Evolutionary conservation across 1,140 invertebrate genomes (phyloP).

Genomic region (Leptinotarsa defecta): DNA sequence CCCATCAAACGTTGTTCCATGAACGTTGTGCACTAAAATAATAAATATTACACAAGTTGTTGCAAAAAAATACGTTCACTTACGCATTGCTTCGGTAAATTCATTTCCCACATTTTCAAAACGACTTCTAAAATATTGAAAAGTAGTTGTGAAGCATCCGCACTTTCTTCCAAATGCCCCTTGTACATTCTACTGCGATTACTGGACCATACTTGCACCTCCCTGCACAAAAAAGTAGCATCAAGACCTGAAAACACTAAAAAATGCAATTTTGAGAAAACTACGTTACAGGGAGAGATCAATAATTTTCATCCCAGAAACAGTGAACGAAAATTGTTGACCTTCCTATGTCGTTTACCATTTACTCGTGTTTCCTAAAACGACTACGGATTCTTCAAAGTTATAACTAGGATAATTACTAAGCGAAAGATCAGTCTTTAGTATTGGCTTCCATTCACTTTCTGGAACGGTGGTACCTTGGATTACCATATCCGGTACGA

Average conservation of each 20-base stretch:
- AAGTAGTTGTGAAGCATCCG: slow-evolving; percentile 82
- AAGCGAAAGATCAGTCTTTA: slow-evolving; percentile 62
- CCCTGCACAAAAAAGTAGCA: slow-evolving; percentile 46
- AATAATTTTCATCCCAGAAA: neutral
- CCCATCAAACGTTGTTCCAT: slow-evolving; percentile 83
- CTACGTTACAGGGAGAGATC: slow-evolving; percentile 13
- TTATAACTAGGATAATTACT: slow-evolving; percentile 65
- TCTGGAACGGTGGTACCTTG: slow-evolving; percentile 63
- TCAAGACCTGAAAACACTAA: slow-evolving; percentile 3
- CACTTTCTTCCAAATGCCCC: slow-evolving; percentile 56
- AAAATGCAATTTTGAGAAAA: slow-evolving; percentile 5
- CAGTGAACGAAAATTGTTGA: slow-evolving; percentile 31
- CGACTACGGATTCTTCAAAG: slow-evolving; percentile 77
- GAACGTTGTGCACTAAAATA: slow-evolving; percentile 78
- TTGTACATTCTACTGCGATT: slow-evolving; percentile 58
- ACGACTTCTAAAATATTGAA: slow-evolving; percentile 83
- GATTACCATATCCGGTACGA: slow-evolving; percentile 76
- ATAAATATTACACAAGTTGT: neutral
- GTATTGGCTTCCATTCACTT: slow-evolving; percentile 59
- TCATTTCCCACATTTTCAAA: slow-evolving; percentile 72
- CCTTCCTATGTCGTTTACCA: slow-evolving; percentile 69
- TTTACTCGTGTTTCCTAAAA: slow-evolving; percentile 81
- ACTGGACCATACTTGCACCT: slow-evolving; percentile 63
- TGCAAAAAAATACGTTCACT: slow-evolving; percentile 50
- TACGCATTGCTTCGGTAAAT: slow-evolving; percentile 70